phyloP scores from a whole-genome alignment of 2,797 vertebrate genomes.

The Cynodonichthys magdalenae region DNA sequence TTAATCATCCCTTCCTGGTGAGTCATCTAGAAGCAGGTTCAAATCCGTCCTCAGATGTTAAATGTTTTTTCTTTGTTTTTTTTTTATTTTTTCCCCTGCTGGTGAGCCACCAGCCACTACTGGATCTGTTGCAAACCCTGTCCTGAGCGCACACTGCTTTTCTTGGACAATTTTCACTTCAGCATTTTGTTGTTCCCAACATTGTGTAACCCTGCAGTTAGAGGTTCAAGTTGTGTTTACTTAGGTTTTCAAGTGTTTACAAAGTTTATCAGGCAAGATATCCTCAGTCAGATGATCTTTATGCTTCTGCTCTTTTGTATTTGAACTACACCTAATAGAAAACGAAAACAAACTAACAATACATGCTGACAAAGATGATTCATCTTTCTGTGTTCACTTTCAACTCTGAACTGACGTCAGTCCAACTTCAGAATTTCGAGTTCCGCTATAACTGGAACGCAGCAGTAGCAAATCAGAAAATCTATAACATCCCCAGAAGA shows the following conservation, averaged over 20 bases:
- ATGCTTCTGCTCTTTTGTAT: too few relatives aligned
- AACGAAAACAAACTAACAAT: too few relatives aligned
- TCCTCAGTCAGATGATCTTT: neutral
- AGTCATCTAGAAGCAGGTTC: constrained; percentile 16
- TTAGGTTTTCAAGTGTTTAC: too few relatives aligned
- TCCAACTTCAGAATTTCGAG: too few relatives aligned
- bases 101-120: neutral
- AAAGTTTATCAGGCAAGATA: neutral
- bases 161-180: neutral
- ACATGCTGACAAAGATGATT: too few relatives aligned
- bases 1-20: neutral
- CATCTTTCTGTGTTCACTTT: too few relatives aligned
- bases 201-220: neutral
- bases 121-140: neutral
- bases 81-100: neutral
- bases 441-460: too few relatives aligned
- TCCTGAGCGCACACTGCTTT: neutral
- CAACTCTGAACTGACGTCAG: too few relatives aligned
- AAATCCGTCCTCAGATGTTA: neutral
- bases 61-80: neutral
- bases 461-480: too few relatives aligned
- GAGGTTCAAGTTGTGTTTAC: neutral
- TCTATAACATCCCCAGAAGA: too few relatives aligned
- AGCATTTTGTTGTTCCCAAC: constrained; percentile 1
- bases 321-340: too few relatives aligned